phyloP scores from a whole-genome alignment of 2,113 vertebrate genomes.

The Muntiacus reevesi region DNA sequence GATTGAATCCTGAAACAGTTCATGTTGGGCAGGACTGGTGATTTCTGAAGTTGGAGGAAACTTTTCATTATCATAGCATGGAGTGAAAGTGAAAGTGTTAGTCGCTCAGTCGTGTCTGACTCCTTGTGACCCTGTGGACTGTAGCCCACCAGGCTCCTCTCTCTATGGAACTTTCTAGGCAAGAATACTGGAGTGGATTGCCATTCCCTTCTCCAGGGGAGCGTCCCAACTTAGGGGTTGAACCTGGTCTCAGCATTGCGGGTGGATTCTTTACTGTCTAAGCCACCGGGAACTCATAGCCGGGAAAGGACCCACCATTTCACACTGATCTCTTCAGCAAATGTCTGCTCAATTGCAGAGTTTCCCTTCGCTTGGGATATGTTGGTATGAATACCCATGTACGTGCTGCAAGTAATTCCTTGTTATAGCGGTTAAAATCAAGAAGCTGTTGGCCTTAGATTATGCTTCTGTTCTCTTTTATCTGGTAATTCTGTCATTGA shows the following conservation, averaged over 20 bases:
- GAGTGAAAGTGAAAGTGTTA: background rate
- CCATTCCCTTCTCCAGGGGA: no score
- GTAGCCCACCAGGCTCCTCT: no score
- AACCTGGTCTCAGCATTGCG: no score
- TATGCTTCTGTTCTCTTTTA: background rate
- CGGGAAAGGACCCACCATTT: background rate
- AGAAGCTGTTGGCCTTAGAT: background rate
- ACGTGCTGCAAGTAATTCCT: background rate
- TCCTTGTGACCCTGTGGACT: no score
- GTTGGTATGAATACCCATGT: background rate
- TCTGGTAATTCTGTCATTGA: background rate
- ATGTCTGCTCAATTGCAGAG: background rate
- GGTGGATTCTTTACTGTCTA: background rate
- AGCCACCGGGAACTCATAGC: background rate
- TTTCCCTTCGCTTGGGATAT: background rate
- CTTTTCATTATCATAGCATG: background rate
- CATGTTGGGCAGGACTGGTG: background rate
- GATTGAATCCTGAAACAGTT: conserved; percentile 4
- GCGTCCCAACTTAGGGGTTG: no score
- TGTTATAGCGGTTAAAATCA: background rate
- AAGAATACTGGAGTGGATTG: no score
- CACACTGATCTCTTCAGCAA: background rate
- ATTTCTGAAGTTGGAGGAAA: background rate
- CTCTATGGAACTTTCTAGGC: no score
- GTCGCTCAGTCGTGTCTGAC: background rate